Base-by-base conservation (phyloP, 2,888 invertebrate genomes). In the Pachymerium ferrugineum region DNA sequence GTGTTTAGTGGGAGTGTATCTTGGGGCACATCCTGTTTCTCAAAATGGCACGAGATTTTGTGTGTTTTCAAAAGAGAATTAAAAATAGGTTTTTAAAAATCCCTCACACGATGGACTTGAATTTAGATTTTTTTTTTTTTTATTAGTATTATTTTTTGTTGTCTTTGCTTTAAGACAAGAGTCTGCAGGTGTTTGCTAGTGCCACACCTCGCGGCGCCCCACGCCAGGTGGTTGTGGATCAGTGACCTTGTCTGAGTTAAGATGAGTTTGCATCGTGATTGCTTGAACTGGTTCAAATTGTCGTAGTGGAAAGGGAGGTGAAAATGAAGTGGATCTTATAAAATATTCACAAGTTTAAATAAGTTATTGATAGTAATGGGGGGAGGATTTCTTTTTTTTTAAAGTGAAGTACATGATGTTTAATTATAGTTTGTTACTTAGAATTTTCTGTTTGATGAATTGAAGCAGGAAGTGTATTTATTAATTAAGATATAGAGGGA, bases 241-340 rank as follows among this genome's bases (percentile, higher is more conserved):
- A 54, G 47, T 54, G 47, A 54, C 47, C 47, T 54, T 54, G 47
- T 54, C 16, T 22, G 47, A 54, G 47, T 54, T 19, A 54, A 54
- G 22, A 54, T 54, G 47, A 54, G 47, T 54, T 54, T 54, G 47
- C 47, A 54, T 54, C 19, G 22, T 54, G 19, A 5, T 54, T 54
- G 47, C 47, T 54, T 10, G 47, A 54, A 54, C 47, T 54, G 47
- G 47, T 54, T 54, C 47, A 54, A 54, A 54, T 54, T 54, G 10
- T 22, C 22, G 47, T 54, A 16, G 14, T 16, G 2, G 38, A 38
- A 38, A 14, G 16, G 16, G n/a, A 8, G 38, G 38, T n/a, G n/a
- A n/a, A n/a, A n/a, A n/a, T n/a, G n/a, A n/a, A n/a, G n/a, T n/a
- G n/a, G n/a, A n/a, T n/a, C n/a, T n/a, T n/a, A n/a, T n/a, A n/a